A percentile compares a stretch with the other conserved stretches of the same genome.
phyloP scores from a whole-genome alignment of 2,888 invertebrate species.

The Melanotus villosus region DNA sequence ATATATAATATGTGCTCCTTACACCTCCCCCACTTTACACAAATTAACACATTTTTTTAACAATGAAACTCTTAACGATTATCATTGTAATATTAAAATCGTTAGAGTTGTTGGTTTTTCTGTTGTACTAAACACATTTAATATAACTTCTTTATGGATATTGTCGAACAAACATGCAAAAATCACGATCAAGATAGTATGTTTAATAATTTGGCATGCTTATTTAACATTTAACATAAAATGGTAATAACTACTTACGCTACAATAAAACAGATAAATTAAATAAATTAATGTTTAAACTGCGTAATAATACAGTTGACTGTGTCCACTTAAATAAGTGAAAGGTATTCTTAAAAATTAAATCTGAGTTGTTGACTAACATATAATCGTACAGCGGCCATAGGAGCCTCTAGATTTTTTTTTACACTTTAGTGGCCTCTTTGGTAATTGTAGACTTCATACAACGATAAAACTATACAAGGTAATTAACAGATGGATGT shows the following conservation, averaged over 20 bases:
- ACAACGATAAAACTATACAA: slow-evolving; percentile 41
- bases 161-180: slow-evolving; percentile 11
- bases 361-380: slow-evolving; percentile 37
- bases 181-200: not conserved
- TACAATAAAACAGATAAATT: slow-evolving; percentile 35
- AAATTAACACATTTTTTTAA: slow-evolving; percentile 19
- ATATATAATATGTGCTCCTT: slow-evolving; percentile 30
- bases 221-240: not conserved
- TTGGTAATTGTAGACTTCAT: slow-evolving; percentile 43
- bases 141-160: slow-evolving; percentile 3
- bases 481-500: slow-evolving; percentile 40
- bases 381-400: slow-evolving; percentile 17
- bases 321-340: slow-evolving; percentile 34
- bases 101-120: slow-evolving; percentile 1
- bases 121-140: slow-evolving; percentile 28
- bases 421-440: slow-evolving; percentile 42
- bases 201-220: not conserved
- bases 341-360: slow-evolving; percentile 19
- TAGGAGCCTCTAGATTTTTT: slow-evolving; percentile 28
- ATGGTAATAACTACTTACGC: slow-evolving; percentile 2
- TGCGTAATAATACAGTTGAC: slow-evolving; percentile 42
- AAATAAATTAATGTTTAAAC: slow-evolving; percentile 47
- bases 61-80: slow-evolving; percentile 17
- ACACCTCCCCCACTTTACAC: slow-evolving; percentile 26
- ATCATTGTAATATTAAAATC: not conserved